phyloP scores from a whole-genome alignment of 2,888 invertebrate genomes.

The Trissonchulus sp. region DNA sequence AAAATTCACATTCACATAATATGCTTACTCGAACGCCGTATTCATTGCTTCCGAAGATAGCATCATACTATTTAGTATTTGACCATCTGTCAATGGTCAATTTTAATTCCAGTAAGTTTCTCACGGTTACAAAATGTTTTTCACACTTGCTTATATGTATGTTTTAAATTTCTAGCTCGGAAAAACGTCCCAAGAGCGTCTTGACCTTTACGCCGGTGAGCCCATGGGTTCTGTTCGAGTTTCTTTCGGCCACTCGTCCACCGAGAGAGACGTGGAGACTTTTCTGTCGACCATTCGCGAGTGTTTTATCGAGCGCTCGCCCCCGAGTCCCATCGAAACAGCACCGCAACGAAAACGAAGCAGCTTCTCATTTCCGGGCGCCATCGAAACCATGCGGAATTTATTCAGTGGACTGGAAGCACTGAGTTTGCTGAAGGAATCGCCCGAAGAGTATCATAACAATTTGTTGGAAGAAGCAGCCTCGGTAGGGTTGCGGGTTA shows the following conservation, averaged over 20 bases:
- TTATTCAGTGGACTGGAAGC: neutral
- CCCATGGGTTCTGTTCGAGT: constrained; percentile 87
- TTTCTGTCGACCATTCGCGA: constrained; percentile 68
- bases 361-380: neutral
- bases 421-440: neutral
- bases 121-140: too few species aligned
- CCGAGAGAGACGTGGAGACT: constrained; percentile 64
- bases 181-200: constrained; percentile 82
- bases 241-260: constrained; percentile 87
- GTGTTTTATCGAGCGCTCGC: constrained; percentile 61
- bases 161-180: constrained; percentile 67
- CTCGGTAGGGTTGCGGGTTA: too few species aligned
- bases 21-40: too few species aligned
- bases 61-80: too few species aligned
- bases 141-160: too few species aligned
- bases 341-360: neutral
- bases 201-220: constrained; percentile 72
- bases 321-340: constrained; percentile 45
- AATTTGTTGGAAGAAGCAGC: too few species aligned
- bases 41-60: too few species aligned
- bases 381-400: neutral
- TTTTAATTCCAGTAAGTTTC: too few species aligned
- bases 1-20: too few species aligned
- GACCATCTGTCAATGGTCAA: too few species aligned
- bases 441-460: neutral